A percentile compares a stretch with the other conserved stretches of the same genome.
These are phyloP conservation scores for Xenops minutus DNA, from an alignment of 2,797 vertebrate genomes.

Conservation along the genomic window DNA sequence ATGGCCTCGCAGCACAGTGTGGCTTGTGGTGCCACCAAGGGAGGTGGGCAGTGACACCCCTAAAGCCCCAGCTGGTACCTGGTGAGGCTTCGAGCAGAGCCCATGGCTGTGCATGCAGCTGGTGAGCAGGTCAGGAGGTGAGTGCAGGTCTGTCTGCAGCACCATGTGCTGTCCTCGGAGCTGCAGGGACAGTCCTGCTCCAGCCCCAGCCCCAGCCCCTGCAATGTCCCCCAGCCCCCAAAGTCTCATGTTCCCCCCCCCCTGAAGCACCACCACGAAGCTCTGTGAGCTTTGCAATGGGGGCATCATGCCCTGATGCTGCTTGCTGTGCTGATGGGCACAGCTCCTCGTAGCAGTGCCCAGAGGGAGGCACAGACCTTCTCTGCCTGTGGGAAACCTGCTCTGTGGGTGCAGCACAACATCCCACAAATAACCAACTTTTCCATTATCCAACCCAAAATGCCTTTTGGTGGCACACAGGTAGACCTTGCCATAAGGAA, in stretches of 20 bases:
- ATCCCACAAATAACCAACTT: background rate
- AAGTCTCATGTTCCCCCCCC: rapidly evolving
- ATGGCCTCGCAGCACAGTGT: rapidly evolving
- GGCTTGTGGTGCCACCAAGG: background rate
- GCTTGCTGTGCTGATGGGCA: background rate
- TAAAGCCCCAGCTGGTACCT: background rate
- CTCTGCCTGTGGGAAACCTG: background rate
- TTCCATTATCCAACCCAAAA: background rate
- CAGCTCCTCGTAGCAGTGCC: background rate
- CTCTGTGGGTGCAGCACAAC: background rate
- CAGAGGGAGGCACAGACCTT: background rate
- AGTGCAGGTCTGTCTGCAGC: background rate
- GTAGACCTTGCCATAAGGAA: background rate
- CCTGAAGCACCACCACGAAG: background rate
- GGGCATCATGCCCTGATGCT: background rate
- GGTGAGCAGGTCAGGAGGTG: background rate
- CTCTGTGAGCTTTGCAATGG: background rate
- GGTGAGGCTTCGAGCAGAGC: background rate
- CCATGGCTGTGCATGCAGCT: rapidly evolving
- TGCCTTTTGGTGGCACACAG: background rate
- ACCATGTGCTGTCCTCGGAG: background rate
- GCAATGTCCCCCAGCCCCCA: background rate
- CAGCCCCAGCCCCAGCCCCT: background rate
- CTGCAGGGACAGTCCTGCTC: background rate
- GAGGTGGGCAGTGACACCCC: background rate